These are phyloP conservation scores for Oenanthe oenanthe DNA, from an alignment of 2,113 vertebrate species.

Conservation along the genomic window DNA sequence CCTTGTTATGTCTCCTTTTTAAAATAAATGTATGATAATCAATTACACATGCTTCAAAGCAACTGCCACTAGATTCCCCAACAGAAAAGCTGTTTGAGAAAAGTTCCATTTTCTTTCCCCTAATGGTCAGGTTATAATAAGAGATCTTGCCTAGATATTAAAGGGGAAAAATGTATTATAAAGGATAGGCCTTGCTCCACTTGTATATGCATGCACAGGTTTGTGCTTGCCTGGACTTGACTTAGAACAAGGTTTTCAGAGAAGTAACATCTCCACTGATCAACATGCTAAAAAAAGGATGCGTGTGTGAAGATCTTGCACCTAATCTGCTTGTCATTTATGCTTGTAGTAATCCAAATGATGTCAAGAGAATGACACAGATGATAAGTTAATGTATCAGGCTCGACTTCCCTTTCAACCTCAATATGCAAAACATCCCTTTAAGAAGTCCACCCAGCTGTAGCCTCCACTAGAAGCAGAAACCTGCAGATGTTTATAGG, in stretches of 20 bases:
- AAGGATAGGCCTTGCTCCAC: slow-evolving; percentile 20
- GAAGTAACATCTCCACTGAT: slow-evolving; percentile 50
- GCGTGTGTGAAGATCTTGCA: not conserved
- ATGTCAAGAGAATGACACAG: slow-evolving; percentile 24
- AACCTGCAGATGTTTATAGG: slow-evolving; percentile 11
- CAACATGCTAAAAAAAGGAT: slow-evolving; percentile 57
- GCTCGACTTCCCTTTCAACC: slow-evolving; percentile 24
- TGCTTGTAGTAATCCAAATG: slow-evolving; percentile 8
- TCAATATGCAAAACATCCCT: slow-evolving; percentile 29
- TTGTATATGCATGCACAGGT: not conserved
- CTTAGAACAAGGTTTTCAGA: slow-evolving; percentile 41
- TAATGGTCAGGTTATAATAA: slow-evolving; percentile 54
- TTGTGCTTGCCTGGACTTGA: slow-evolving; percentile 40
- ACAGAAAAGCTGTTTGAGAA: slow-evolving; percentile 63
- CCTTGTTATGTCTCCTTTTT: slow-evolving; percentile 73
- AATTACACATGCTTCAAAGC: slow-evolving; percentile 73
- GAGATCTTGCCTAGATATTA: slow-evolving; percentile 40
- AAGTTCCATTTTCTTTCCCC: slow-evolving; percentile 59
- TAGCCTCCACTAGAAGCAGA: slow-evolving; percentile 32
- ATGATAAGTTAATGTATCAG: slow-evolving; percentile 22
- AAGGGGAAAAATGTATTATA: not conserved
- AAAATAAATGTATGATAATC: slow-evolving; percentile 76
- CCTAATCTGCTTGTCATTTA: slow-evolving; percentile 7
- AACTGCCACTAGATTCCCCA: slow-evolving; percentile 67
- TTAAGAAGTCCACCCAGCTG: slow-evolving; percentile 42